Evolutionary conservation across 2,888 invertebrate species (phyloP), one percentile per base, ranked within the genome.

Genomic region (Drosophila villosipedis): DNA sequence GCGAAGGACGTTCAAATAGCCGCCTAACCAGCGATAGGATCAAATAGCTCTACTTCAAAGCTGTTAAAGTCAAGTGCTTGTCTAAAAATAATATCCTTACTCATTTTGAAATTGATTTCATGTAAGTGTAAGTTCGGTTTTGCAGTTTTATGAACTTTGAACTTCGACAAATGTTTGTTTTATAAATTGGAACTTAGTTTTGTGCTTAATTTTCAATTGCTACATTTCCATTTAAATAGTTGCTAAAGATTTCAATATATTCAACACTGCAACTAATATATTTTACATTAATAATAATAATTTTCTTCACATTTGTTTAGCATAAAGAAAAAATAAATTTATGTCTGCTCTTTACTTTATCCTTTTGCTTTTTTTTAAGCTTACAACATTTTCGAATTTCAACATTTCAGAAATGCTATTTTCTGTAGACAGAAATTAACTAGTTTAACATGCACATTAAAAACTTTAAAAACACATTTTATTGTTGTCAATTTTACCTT

Each of bases 401-500:
- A 41, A n/a, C n/a, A 41, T 41, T n/a, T n/a, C 10, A 1, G 2
- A 41, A 41, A n/a, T 16, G 37, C 16, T 37, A 37, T 37, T 37
- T 37, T n/a, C 9, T 41, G 9, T 2, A 10, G n/a, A 7, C 22
- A 14, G 1, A 16, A 14, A 22, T 12, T 1, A 30, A 30, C n/a
- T 43, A 10, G 5, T 6, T 1, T n/a, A 4, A 2, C 14, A 28
- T 30, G 55, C 6, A 2, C n/a, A 43, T 49, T 49, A 14, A 1
- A 25, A 35, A 35, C 49, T 37, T 49, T 35, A 10, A 9, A 25
- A 47, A 3, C 28, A 19, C 16, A 33, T 61, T 58, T 37, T 37
- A 39, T 75, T 65, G 22, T 65, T 39, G n/a, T 41, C 64, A 28
- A 25, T 37, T 54, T 82, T 72, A 89, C 89, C 89, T 84, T 89